Evolutionary conservation across 2,797 vertebrate genomes (phyloP).

Genomic region (Florisuga fusca): DNA sequence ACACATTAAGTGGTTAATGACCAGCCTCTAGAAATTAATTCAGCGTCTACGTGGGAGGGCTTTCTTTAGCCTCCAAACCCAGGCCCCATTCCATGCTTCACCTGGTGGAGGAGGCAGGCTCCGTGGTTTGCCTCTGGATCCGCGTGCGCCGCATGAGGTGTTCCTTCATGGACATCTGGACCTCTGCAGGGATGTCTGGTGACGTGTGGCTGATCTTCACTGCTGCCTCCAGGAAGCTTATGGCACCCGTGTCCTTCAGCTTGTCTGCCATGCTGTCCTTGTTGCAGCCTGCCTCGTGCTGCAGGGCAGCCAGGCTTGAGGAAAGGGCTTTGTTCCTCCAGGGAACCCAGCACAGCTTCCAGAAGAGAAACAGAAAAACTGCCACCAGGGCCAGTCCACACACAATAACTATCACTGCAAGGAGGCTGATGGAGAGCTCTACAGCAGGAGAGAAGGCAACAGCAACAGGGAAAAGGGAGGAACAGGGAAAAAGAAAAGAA

Average conservation of each 20-base stretch:
- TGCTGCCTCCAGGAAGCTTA: constrained; percentile 94
- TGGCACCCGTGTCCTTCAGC: constrained; percentile 87
- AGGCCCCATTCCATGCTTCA: constrained; percentile 21
- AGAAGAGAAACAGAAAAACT: constrained; percentile 91
- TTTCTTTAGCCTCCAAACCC: not conserved
- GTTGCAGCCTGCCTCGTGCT: constrained; percentile 62
- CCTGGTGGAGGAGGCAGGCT: constrained; percentile 95
- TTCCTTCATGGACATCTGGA: constrained; percentile 97
- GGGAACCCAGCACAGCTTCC: constrained; percentile 94
- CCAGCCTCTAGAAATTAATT: not conserved
- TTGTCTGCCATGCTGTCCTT: constrained; percentile 93
- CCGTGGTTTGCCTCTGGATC: constrained; percentile 94
- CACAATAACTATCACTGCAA: constrained; percentile 88
- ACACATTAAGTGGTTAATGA: not conserved
- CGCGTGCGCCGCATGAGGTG: constrained; percentile 92
- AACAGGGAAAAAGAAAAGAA: constrained; percentile 59
- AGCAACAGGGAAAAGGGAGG: constrained; percentile 29
- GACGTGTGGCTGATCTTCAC: constrained; percentile 99
- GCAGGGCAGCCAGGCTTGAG: constrained; percentile 74
- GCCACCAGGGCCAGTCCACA: constrained; percentile 93
- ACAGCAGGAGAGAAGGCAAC: constrained; percentile 57
- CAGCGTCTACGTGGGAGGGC: not conserved
- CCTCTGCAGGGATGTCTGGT: constrained; percentile 95
- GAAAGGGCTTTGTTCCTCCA: constrained; percentile 88
- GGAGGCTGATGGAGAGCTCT: constrained; percentile 92